Conservation (phyloP, 1,140 invertebrate species). For the Paracyclopina nana region DNA sequence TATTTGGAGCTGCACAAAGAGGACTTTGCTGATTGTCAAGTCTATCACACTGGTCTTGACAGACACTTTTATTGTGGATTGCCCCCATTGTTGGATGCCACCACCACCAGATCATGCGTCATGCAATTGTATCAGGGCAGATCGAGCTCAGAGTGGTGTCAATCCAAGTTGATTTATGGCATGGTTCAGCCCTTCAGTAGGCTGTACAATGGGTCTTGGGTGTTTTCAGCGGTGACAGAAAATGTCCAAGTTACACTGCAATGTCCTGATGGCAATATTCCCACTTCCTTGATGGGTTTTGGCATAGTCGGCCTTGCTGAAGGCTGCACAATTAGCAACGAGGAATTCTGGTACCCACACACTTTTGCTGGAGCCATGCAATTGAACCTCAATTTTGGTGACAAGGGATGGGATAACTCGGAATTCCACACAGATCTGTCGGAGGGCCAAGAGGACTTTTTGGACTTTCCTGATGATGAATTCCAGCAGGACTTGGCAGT, state of each 20-base stretch:
- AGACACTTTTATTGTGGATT: slow-evolving; percentile 13
- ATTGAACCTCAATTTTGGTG: neutral
- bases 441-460: no score
- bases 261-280: slow-evolving; percentile 1
- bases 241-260: slow-evolving; percentile 3
- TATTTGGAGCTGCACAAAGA: slow-evolving; percentile 13
- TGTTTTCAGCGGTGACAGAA: slow-evolving; percentile 12
- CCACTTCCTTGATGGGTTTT: slow-evolving; percentile 12
- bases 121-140: slow-evolving; percentile 7
- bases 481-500: no score
- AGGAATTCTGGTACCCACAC: slow-evolving; percentile 8
- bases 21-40: slow-evolving; percentile 13
- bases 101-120: neutral
- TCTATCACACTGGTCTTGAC: neutral
- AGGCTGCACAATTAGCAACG: slow-evolving; percentile 1
- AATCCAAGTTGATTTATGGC: slow-evolving; percentile 6
- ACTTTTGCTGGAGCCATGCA: slow-evolving; percentile 1
- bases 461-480: no score
- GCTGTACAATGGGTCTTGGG: slow-evolving; percentile 16
- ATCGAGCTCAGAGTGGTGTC: slow-evolving; percentile 4
- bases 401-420: no score
- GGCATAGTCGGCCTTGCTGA: slow-evolving; percentile 6
- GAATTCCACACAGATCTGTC: no score
- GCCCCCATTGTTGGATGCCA: neutral
- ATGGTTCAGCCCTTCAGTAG: slow-evolving; percentile 13